A percentile compares a stretch with the other conserved stretches of the same genome.
Conservation (phyloP, 2,113 vertebrate genomes). For the Pandion haliaetus region DNA sequence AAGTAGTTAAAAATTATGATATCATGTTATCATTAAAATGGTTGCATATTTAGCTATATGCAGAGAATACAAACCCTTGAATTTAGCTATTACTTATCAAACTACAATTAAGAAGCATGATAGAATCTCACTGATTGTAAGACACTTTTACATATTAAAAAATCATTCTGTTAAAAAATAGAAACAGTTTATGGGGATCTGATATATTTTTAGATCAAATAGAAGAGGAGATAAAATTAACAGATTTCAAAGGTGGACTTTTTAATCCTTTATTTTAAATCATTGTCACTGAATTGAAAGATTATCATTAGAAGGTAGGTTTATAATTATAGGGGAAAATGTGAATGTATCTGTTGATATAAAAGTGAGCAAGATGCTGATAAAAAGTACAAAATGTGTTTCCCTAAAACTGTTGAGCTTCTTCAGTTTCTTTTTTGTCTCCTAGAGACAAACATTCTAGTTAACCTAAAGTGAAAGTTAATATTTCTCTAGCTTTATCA, state of each 20-base stretch:
- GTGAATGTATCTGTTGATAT: neutral
- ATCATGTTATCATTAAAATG: neutral
- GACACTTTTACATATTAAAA: neutral
- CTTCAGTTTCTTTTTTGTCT: neutral
- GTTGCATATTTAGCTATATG: neutral
- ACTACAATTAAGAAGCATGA: neutral
- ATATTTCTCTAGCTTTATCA: neutral
- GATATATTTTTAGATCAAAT: slow-evolving; percentile 1
- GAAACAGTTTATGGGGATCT: neutral
- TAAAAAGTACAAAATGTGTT: neutral
- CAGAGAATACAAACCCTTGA: neutral
- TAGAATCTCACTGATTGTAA: neutral
- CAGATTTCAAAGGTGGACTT: neutral
- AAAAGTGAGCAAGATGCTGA: neutral
- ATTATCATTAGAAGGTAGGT: neutral
- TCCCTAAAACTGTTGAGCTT: neutral
- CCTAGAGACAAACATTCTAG: neutral
- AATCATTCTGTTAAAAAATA: neutral
- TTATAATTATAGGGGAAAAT: neutral
- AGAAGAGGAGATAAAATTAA: neutral
- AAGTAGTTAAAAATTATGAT: neutral
- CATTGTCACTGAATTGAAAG: neutral
- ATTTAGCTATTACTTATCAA: neutral
- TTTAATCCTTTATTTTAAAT: neutral
- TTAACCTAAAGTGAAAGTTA: neutral